These are phyloP conservation scores for Ctenochaetus hawaiiensis DNA, from an alignment of 2,797 vertebrate species.

Conservation along the genomic window DNA sequence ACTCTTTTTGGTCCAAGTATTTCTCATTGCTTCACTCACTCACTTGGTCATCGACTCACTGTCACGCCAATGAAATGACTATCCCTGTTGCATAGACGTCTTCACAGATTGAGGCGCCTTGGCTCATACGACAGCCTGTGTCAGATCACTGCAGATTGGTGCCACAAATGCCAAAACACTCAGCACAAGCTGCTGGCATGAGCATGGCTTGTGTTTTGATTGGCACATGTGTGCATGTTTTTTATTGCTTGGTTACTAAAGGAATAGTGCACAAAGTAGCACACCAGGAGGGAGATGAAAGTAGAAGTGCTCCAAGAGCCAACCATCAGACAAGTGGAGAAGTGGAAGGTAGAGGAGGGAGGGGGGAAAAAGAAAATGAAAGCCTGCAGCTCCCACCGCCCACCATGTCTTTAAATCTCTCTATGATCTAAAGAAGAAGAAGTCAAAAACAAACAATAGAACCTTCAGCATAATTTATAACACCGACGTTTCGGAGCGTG, in stretches of 20 bases:
- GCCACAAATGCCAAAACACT: slow-evolving; percentile 21
- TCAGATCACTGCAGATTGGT: slow-evolving; percentile 55
- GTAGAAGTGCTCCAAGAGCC: slow-evolving; percentile 53
- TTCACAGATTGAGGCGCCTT: slow-evolving; percentile 41
- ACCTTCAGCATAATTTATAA: slow-evolving; percentile 77
- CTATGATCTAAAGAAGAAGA: slow-evolving; percentile 76
- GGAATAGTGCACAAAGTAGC: slow-evolving; percentile 35
- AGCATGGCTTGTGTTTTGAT: slow-evolving; percentile 37
- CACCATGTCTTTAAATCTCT: slow-evolving; percentile 71
- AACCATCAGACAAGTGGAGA: slow-evolving; percentile 56
- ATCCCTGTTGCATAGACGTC: slow-evolving; percentile 29
- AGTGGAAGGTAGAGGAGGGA: slow-evolving; percentile 47
- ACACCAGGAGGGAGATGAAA: slow-evolving; percentile 49
- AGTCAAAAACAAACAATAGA: slow-evolving; percentile 69
- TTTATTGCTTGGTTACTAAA: slow-evolving; percentile 36
- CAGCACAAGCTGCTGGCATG: slow-evolving; percentile 35
- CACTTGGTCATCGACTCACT: slow-evolving; percentile 26
- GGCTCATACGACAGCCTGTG: slow-evolving; percentile 35
- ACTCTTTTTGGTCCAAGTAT: slow-evolving; percentile 20
- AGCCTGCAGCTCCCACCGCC: slow-evolving; percentile 66
- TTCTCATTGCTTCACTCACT: slow-evolving; percentile 18
- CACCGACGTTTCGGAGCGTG: slow-evolving; percentile 32
- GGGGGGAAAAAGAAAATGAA: slow-evolving; percentile 43
- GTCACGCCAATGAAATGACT: slow-evolving; percentile 32
- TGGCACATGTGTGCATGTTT: slow-evolving; percentile 23